Evolutionary conservation across 2,113 vertebrate species (phyloP), one percentile per base, ranked within the genome.

Genomic region (Limnothrissa miodon): DNA sequence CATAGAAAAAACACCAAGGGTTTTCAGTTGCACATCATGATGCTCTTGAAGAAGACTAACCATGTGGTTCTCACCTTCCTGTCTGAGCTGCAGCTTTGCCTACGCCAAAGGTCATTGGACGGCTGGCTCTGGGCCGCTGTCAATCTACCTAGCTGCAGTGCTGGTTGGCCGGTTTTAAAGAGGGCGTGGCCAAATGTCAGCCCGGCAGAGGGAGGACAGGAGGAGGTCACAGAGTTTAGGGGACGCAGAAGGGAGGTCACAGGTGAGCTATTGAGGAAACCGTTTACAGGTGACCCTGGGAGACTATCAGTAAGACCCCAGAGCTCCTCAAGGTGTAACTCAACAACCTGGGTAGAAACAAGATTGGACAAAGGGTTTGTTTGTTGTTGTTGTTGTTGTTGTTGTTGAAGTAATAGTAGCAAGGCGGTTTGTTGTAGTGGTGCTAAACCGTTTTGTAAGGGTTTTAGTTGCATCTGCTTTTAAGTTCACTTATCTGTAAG

Each of bases 151-250:
- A 96, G 78, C 85, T 93, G 94, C 59, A 92, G 86, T 0, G 92
- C 92, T 0, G 96, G 94, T 62, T 88, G 93, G 86, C 94, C 93
- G 2, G 89, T 62, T 56, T 85, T 87, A 25, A 92, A 89, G 79
- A 98, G 89, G 19, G 91, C 85, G 56, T 96, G 94, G 78, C 93
- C 89, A 90, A 98, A 94, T 89, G 94, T 96, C 82, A 39, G 82
- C 46, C 83, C 5, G 53, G 74, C 83, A 15, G 15, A 5, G 11
- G 66, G 25, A 1, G n/a, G 66, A 13, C 29, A 11, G 2, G 66
- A 74, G 29, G 66, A 39, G 10, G 11, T 66, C 25, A 8, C 25
- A n/a, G 59, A 11, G 25, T 66, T 66, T 8, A 36, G 25, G 45
- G 45, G 23, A 59, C 33, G 66, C 42, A 53, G 53, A 4, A 51